These are phyloP conservation scores for Sturmia bella DNA, from an alignment of 2,888 invertebrate species.

Conservation along the genomic window DNA sequence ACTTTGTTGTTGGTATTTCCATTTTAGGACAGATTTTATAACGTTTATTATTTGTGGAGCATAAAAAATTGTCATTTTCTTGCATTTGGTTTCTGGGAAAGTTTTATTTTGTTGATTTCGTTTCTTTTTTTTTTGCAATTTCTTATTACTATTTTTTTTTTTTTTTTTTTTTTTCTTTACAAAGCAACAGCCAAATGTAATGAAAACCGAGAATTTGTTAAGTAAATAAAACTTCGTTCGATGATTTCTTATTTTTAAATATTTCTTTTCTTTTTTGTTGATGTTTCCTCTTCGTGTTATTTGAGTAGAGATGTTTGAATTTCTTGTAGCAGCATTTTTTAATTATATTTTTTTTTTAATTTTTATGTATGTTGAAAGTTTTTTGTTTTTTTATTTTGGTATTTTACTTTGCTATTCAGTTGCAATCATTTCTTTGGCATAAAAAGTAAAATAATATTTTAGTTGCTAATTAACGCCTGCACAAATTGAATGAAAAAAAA, in stretches of 20 bases:
- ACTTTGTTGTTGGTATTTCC: conserved; percentile 82
- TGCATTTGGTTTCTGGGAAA: conserved; percentile 76
- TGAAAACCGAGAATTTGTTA: conserved; percentile 10
- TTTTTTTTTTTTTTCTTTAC: conserved; percentile 9
- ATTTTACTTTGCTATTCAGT: not conserved
- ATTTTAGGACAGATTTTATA: conserved; percentile 81
- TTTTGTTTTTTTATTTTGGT: not conserved
- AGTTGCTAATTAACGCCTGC: conserved; percentile 41
- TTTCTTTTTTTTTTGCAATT: not conserved
- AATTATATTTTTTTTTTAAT: conserved; percentile 22
- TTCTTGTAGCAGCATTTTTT: conserved; percentile 31
- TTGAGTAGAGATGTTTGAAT: not conserved
- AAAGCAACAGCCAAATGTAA: not conserved
- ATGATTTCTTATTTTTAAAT: not conserved
- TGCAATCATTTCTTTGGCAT: conserved; percentile 23
- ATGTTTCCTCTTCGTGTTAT: conserved; percentile 5
- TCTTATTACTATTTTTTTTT: not conserved
- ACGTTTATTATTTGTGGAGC: conserved; percentile 76
- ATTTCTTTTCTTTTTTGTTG: not conserved
- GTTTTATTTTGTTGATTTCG: conserved; percentile 17
- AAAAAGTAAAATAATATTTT: conserved; percentile 16
- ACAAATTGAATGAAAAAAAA: conserved; percentile 19
- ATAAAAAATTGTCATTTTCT: conserved; percentile 81
- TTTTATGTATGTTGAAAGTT: conserved; percentile 4
- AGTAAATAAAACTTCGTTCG: conserved; percentile 9